phyloP scores from a whole-genome alignment of 2,888 invertebrate genomes.

The Theretra japonica region DNA sequence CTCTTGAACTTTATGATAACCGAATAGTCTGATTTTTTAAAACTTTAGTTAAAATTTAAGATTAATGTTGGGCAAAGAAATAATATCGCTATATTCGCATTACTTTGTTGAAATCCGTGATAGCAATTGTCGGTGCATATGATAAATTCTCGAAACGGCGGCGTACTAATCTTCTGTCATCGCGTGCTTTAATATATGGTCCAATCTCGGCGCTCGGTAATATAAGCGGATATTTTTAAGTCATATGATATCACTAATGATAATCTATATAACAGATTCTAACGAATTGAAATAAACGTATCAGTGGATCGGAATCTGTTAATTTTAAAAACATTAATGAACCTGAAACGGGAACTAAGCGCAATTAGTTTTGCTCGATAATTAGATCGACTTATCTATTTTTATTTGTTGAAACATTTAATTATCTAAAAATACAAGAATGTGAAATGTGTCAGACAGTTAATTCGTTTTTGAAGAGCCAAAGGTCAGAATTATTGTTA shows the following conservation, averaged over 20 bases:
- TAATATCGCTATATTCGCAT: background rate
- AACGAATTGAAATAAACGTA: background rate
- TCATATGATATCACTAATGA: background rate
- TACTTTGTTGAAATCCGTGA: slow-evolving; percentile 3
- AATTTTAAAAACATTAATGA: background rate
- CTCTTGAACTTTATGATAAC: no score
- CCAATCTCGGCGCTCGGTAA: slow-evolving; percentile 51
- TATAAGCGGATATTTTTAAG: background rate
- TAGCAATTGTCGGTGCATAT: background rate
- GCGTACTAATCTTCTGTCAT: slow-evolving; percentile 38
- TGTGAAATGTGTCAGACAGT: no score
- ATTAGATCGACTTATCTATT: background rate
- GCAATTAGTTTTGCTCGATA: background rate
- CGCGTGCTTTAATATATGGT: slow-evolving; percentile 47
- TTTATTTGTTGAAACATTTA: background rate
- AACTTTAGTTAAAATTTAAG: no score
- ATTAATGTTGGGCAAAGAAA: background rate
- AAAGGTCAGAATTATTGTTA: no score
- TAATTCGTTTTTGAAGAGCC: no score
- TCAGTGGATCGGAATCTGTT: background rate
- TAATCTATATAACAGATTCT: background rate
- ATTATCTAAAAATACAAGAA: no score
- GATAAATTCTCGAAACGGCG: background rate
- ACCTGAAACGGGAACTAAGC: background rate
- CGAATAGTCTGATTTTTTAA: no score